These are phyloP conservation scores for Pollenia griseotomentosa DNA, from an alignment of 2,888 invertebrate genomes.

Conservation along the genomic window DNA sequence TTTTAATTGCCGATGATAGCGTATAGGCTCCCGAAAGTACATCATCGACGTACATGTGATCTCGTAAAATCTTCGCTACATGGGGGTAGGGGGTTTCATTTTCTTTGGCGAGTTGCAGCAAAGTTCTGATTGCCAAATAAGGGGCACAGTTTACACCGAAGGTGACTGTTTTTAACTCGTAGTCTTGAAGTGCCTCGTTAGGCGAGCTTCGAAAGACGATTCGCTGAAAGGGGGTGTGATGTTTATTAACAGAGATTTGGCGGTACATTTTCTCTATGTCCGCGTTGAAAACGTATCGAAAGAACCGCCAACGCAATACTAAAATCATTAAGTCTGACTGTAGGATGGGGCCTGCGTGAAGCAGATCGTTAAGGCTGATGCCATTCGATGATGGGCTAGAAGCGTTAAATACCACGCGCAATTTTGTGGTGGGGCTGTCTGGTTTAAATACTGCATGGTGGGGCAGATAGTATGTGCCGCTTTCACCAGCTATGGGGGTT, in stretches of 20 bases:
- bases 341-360: not conserved
- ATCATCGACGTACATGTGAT: not conserved
- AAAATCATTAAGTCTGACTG: not conserved
- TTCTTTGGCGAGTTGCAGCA: too few relatives aligned
- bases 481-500: not conserved
- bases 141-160: not conserved
- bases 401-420: conserved; percentile 1
- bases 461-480: not conserved
- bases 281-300: not conserved
- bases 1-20: not conserved
- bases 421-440: conserved; percentile 8
- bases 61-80: too few relatives aligned
- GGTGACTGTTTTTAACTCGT: not conserved
- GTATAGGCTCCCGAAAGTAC: not conserved
- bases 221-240: not conserved
- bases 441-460: conserved; percentile 15
- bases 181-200: not conserved
- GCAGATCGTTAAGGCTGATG: not conserved
- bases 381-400: not conserved
- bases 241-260: too few relatives aligned
- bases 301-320: conserved; percentile 5
- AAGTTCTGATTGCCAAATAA: too few relatives aligned
- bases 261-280: too few relatives aligned
- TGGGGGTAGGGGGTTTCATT: too few relatives aligned
- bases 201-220: not conserved